These are phyloP conservation scores for Odontophorus gujanensis DNA, from an alignment of 2,113 vertebrate species.

Conservation along the genomic window DNA sequence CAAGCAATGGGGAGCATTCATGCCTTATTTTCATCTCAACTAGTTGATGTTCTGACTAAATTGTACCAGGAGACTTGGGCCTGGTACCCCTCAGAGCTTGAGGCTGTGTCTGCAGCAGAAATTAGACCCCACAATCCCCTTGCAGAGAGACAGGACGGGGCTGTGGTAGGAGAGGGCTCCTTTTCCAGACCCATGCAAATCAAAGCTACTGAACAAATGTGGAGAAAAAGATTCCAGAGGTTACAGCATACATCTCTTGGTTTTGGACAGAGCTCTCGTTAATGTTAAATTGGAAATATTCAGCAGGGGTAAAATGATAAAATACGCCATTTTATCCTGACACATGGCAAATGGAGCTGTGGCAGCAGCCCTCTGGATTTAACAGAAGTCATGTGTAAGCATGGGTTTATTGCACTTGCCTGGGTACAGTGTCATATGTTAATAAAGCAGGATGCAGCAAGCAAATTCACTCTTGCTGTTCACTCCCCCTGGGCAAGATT, in stretches of 20 bases:
- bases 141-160: rapidly evolving
- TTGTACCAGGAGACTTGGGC: conserved; percentile 5
- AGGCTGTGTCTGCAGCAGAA: background rate
- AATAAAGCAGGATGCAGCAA: background rate
- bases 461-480: background rate
- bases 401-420: background rate
- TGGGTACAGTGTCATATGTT: background rate
- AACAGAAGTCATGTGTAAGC: background rate
- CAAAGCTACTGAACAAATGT: background rate
- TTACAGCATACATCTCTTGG: background rate
- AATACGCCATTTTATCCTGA: background rate
- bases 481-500: background rate
- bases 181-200: conserved; percentile 20
- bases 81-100: background rate
- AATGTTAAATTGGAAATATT: background rate
- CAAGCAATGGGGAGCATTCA: conserved; percentile 17
- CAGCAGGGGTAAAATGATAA: background rate
- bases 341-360: background rate
- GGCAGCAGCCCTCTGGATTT: background rate
- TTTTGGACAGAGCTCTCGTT: background rate
- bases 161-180: background rate
- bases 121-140: background rate
- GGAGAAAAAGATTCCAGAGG: conserved; percentile 3
- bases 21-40: conserved; percentile 47
- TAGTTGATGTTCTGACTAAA: conserved; percentile 51